phyloP scores from a whole-genome alignment of 2,888 invertebrate genomes.

The Rotaria magnacalcarata region DNA sequence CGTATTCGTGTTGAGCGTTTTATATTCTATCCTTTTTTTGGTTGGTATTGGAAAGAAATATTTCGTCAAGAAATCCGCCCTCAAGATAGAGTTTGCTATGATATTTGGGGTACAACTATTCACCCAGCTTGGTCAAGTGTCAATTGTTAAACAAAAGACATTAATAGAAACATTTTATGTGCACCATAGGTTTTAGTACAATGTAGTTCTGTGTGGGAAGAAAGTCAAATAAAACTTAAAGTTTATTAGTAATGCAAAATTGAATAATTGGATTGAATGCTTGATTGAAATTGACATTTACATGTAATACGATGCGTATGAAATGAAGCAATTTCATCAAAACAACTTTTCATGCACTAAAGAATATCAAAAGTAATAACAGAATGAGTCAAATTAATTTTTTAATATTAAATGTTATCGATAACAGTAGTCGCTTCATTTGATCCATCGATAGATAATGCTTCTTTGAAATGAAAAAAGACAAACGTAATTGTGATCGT shows the following conservation, averaged over 20 bases:
- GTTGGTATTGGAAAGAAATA: slow-evolving; percentile 2
- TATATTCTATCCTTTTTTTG: not conserved
- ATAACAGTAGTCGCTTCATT: too few species aligned
- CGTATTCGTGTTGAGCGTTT: slow-evolving; percentile 5
- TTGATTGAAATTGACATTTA: not conserved
- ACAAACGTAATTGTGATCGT: too few species aligned
- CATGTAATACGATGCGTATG: not conserved
- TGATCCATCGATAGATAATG: too few species aligned
- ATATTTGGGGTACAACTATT: slow-evolving; percentile 8
- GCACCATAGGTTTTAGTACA: too few species aligned
- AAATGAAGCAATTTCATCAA: not conserved
- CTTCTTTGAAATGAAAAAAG: too few species aligned
- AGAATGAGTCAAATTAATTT: not conserved
- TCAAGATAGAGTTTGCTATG: not conserved
- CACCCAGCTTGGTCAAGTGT: not conserved
- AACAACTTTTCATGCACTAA: not conserved
- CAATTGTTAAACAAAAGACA: not conserved
- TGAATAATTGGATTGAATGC: not conserved
- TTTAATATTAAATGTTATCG: not conserved
- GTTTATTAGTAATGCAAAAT: not conserved
- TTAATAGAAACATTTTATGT: too few species aligned
- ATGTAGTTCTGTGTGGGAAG: not conserved
- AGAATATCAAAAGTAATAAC: not conserved
- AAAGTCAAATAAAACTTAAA: too few species aligned
- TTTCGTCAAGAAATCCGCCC: not conserved